Evolutionary conservation across 2,797 vertebrate genomes (phyloP), one percentile per base, ranked within the genome.

Genomic region (Glyptemys insculpta): DNA sequence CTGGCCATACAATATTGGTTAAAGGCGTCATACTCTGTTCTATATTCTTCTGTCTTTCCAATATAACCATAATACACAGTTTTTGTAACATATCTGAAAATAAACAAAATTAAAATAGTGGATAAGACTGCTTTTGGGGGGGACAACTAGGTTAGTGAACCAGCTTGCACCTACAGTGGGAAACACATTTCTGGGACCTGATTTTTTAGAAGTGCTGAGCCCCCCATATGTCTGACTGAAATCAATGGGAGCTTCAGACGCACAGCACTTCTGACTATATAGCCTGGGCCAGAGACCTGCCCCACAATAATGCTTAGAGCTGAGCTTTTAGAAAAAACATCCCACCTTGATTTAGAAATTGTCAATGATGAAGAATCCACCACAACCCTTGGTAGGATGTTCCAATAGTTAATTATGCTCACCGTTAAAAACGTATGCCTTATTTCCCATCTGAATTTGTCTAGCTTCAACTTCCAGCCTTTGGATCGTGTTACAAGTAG

Each of bases 1-100:
- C 37, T 92, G 31, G 87, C 44, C 91, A 91, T 91, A 90, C 8
- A 93, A 59, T 4, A 65, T 81, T 92, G 90, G 59, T 86, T 81
- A 93, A 44, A 90, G 83, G 8, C 31, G 92, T 0, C 0, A 92
- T 37, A 57, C 34, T 86, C 79, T 41, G 76, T 37, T 37, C 31
- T 91, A 34, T 52, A 21, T 12, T 86, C 83, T 84, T 90, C 68
- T 56, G 15, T 86, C 54, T 68, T 94, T 88, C 49, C 47, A 79
- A 2, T 3, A 7, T 79, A 82, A 90, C 25, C 15, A 27, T 47
- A 49, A 80, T 53, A 21, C 50, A 82, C 53, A 44, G 37, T 12
- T 91, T 87, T 87, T 81, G 10, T 59, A 37, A 23, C 57, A 87
- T 86, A 57, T 68, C 18, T 68, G 18, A n/a, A 68, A 68, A 37